These are phyloP conservation scores for Coelinius sp. DNA, from an alignment of 2,888 invertebrate genomes.

Conservation along the genomic window DNA sequence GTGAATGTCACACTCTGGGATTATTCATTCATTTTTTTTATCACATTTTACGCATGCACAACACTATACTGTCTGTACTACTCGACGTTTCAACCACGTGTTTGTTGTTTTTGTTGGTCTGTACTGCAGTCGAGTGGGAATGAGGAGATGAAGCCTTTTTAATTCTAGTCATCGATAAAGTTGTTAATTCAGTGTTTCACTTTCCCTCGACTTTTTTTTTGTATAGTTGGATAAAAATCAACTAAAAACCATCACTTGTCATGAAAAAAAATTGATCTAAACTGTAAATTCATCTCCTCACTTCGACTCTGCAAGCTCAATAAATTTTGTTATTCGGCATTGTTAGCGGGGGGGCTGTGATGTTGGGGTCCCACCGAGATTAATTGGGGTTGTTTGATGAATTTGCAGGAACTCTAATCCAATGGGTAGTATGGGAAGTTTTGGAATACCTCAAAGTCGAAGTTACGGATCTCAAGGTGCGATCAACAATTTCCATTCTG, in stretches of 20 bases:
- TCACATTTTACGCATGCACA: not conserved
- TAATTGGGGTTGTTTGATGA: slow-evolving; percentile 46
- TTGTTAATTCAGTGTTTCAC: too few relatives aligned
- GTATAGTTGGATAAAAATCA: too few relatives aligned
- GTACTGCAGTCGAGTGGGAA: not conserved
- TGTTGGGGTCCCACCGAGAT: not conserved
- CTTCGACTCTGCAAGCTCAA: not conserved
- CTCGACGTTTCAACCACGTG: not conserved
- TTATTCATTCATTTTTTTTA: not conserved
- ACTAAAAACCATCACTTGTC: too few relatives aligned
- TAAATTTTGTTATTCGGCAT: not conserved
- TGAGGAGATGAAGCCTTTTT: not conserved
- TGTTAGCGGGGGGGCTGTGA: not conserved
- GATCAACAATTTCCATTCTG: slow-evolving; percentile 81
- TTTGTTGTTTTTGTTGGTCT: not conserved
- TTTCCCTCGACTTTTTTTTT: too few relatives aligned
- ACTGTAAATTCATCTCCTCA: not conserved
- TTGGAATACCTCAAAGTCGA: slow-evolving; percentile 76
- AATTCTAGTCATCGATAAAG: not conserved
- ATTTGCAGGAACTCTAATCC: slow-evolving; percentile 73
- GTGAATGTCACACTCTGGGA: not conserved
- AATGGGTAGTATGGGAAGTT: slow-evolving; percentile 77
- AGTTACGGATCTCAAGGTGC: slow-evolving; percentile 72
- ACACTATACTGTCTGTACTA: not conserved
- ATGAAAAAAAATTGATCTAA: too few relatives aligned